These are phyloP conservation scores for Pseudoips prasinana DNA, from an alignment of 2,888 invertebrate species.

Conservation along the genomic window DNA sequence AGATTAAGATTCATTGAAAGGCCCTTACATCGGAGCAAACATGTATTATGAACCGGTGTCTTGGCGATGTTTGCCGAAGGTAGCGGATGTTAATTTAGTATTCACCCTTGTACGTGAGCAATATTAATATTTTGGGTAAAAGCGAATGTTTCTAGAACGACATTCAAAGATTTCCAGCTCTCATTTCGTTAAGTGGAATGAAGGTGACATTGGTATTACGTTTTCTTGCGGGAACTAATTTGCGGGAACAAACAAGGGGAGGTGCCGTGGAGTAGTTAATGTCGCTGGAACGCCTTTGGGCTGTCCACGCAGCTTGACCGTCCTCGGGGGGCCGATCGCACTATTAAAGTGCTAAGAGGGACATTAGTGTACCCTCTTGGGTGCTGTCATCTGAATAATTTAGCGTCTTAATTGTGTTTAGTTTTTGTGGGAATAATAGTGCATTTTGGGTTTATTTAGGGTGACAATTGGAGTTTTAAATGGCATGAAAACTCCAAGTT, in stretches of 20 bases:
- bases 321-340: constrained; percentile 54
- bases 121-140: constrained; percentile 74
- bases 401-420: constrained; percentile 71
- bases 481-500: too few species aligned
- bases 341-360: constrained; percentile 81
- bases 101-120: constrained; percentile 68
- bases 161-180: constrained; percentile 10
- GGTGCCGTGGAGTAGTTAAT: constrained; percentile 58
- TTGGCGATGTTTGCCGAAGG: constrained; percentile 75
- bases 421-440: constrained; percentile 43
- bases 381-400: constrained; percentile 74
- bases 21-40: constrained; percentile 77
- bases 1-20: constrained; percentile 79
- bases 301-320: constrained; percentile 70
- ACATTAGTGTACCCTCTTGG: constrained; percentile 70
- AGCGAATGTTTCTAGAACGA: constrained; percentile 43
- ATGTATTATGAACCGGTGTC: constrained; percentile 75
- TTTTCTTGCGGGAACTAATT: constrained; percentile 57
- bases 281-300: constrained; percentile 66
- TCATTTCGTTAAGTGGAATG: constrained; percentile 43
- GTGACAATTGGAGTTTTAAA: too few species aligned
- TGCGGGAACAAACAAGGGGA: constrained; percentile 75
- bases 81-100: constrained; percentile 79
- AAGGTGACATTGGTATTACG: constrained; percentile 34
- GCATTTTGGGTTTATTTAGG: constrained; percentile 8